Conservation (phyloP, 2,113 vertebrate genomes). For the Psilopsiagon aymara region DNA sequence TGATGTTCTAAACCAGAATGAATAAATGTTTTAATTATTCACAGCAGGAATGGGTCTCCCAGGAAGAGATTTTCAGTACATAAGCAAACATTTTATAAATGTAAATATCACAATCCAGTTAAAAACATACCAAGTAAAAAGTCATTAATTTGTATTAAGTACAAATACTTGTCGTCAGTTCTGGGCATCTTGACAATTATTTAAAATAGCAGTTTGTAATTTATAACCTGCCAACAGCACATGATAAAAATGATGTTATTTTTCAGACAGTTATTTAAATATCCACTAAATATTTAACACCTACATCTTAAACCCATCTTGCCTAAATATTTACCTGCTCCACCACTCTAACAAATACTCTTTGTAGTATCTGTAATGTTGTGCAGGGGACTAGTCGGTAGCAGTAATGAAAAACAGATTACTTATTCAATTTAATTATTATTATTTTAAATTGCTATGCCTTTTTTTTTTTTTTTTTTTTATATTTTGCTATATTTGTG, state of each 20-base stretch:
- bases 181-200: not conserved
- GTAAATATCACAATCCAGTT: not conserved
- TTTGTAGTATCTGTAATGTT: not conserved
- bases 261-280: not conserved
- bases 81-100: not conserved
- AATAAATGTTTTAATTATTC: constrained; percentile 10
- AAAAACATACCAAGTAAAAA: not conserved
- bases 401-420: not conserved
- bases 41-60: not conserved
- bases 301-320: not conserved
- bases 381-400: not conserved
- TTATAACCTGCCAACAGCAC: not conserved
- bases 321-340: not conserved
- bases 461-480: not conserved
- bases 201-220: not conserved
- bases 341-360: not conserved
- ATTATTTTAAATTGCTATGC: not conserved
- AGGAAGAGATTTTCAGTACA: not conserved
- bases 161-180: not conserved
- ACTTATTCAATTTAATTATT: not conserved
- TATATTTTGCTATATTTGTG: not conserved
- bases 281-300: not conserved
- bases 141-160: not conserved
- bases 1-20: not conserved
- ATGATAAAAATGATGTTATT: not conserved